These are phyloP conservation scores for Teleopsis dalmanni DNA, from an alignment of 1,140 invertebrate genomes.

Conservation along the genomic window DNA sequence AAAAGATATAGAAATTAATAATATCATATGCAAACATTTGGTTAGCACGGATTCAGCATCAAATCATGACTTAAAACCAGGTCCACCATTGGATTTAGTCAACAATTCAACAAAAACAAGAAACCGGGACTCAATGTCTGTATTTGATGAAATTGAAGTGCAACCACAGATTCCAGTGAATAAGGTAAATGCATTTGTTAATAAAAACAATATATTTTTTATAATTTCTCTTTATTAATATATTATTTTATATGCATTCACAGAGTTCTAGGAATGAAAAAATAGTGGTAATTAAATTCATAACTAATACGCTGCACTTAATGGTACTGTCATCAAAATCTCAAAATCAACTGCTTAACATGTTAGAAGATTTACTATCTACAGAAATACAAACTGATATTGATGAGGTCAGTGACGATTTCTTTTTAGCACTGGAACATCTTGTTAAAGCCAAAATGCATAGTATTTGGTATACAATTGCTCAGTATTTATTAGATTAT, in stretches of 20 bases:
- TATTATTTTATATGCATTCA: neutral
- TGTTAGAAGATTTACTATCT: conserved; percentile 17
- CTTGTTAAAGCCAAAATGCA: conserved; percentile 36
- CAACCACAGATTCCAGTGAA: conserved; percentile 17
- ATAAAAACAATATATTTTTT: neutral
- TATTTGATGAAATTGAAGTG: conserved; percentile 37
- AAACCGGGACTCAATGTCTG: conserved; percentile 32
- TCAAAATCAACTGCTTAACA: conserved; percentile 20
- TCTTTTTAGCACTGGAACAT: conserved; percentile 32
- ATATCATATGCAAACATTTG: conserved; percentile 27
- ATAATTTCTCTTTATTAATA: neutral
- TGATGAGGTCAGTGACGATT: conserved; percentile 28
- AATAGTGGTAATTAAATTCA: conserved; percentile 28
- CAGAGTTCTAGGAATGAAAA: conserved; percentile 19
- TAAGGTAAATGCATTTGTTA: conserved; percentile 18
- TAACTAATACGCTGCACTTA: conserved; percentile 27
- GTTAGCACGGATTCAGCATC: conserved; percentile 20
- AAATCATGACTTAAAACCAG: conserved; percentile 23
- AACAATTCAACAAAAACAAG: conserved; percentile 16
- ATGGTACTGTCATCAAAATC: conserved; percentile 25
- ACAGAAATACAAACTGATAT: conserved; percentile 19
- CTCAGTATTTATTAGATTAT: conserved; percentile 31
- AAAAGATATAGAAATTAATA: conserved; percentile 20
- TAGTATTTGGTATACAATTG: conserved; percentile 34
- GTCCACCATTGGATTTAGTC: neutral